Conservation (phyloP, 2,113 vertebrate genomes). For the Lophius piscatorius region DNA sequence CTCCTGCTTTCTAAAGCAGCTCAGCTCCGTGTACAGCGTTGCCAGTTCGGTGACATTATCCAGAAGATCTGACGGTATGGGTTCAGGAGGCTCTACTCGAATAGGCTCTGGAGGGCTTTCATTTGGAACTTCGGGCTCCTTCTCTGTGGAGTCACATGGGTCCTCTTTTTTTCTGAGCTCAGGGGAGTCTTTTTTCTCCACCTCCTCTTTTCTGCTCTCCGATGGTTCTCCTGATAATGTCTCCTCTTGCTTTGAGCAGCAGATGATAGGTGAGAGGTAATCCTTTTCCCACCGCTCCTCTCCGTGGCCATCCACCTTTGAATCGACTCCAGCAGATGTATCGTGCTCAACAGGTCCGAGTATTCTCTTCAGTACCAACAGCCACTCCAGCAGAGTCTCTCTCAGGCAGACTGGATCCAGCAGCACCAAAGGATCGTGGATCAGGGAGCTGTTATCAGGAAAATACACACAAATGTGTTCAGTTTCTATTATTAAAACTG, state of each 20-base stretch:
- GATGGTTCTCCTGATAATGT: slow-evolving; percentile 23
- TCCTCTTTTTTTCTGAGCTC: slow-evolving; percentile 24
- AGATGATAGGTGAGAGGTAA: slow-evolving; percentile 18
- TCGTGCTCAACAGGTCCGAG: slow-evolving; percentile 65
- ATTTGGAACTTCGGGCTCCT: neutral
- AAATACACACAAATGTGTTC: neutral
- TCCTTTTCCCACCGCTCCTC: slow-evolving; percentile 48
- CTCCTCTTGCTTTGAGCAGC: slow-evolving; percentile 29
- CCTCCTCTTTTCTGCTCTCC: slow-evolving; percentile 19
- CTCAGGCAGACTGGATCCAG: slow-evolving; percentile 83
- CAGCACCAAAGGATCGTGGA: slow-evolving; percentile 89
- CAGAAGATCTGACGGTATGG: slow-evolving; percentile 76
- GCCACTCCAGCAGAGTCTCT: slow-evolving; percentile 85
- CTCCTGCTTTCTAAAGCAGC: slow-evolving; percentile 70
- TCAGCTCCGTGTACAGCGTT: slow-evolving; percentile 87
- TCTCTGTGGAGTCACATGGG: slow-evolving; percentile 16
- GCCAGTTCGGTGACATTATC: slow-evolving; percentile 82
- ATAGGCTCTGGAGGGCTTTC: slow-evolving; percentile 58
- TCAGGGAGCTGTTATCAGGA: slow-evolving; percentile 79
- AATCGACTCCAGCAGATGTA: slow-evolving; percentile 6
- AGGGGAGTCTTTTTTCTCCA: slow-evolving; percentile 23
- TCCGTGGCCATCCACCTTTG: slow-evolving; percentile 23
- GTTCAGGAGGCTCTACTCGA: slow-evolving; percentile 71
- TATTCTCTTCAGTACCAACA: slow-evolving; percentile 82
- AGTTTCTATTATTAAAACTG: neutral